Evolutionary conservation across 1,140 invertebrate species (phyloP), one percentile per base, ranked within the genome.

Genomic region (Nasonia giraulti): DNA sequence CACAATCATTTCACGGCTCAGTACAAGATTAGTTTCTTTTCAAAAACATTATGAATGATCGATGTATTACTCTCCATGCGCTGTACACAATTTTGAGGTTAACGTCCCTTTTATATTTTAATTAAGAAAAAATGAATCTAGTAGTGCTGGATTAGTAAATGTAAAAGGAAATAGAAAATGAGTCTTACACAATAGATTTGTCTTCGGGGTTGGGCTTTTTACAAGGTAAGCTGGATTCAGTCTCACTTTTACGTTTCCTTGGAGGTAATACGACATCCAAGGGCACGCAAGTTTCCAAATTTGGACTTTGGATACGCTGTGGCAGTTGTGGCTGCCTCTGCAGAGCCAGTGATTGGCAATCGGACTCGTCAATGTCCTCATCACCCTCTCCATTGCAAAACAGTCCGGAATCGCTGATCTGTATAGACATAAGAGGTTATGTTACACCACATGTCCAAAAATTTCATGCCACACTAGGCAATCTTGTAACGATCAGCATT

Each of bases 171-270:
- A 78, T 69, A 33, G 12, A 20, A 68, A 75, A 85, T 62, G 50
- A 55, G 6, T 62, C 87, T 88, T 83, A 91, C 91, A 88, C 85
- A 27, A 84, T 88, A 86, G 86, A 86, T 80, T 91, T 92, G 31
- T 91, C 91, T 50, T 91, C 90, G 11, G 91, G 88, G 83, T 87
- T 91, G 82, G 89, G 88, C 37, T 92, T 92, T 88, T 92, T 93
- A 89, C 92, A 93, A 20, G 92, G 92, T 87, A 92, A 89, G 87
- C 85, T 92, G 23, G 88, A 88, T 68, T 93, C 92, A 75, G 90
- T 89, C 84, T 92, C 92, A 82, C 90, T 92, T 87, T 92, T 93
- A 76, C 92, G 90, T 87, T 93, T 93, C 73, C 92, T 91, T 82
- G 91, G 88, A 31, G 90, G 88, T 82, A 92, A 90, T 50, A 91